Evolutionary conservation across 2,888 invertebrate genomes (phyloP), one percentile per base, ranked within the genome.

Genomic region (Phymatocera aterrima): DNA sequence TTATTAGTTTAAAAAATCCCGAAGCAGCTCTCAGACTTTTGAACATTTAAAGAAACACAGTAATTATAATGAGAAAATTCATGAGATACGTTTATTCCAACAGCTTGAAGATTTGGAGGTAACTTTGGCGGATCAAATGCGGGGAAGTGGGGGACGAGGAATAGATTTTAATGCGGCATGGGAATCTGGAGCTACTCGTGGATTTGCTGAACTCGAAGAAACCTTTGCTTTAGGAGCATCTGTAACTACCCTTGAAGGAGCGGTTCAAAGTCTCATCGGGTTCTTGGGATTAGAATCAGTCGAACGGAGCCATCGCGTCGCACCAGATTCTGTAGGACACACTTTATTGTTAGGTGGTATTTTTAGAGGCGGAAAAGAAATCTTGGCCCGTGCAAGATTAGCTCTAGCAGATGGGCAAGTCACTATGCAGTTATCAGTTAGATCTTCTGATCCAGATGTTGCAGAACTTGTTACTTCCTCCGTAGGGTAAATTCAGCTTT

Each of bases 71-170:
- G 10, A 77, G 21, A 61, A 15, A 57, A 68, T 61, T 72, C 15
- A 28, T n/a, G n/a, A n/a, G 61, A 75, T 78, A 3, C 18, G 18
- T 37, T 68, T 65, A 54, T 68, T 79, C 72, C 82, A 84, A 40
- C 78, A 94, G 94, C 90, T 99, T 78, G 99, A 99, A 91, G 98
- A 99, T 91, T 91, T 98, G 43, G 98, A 98, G 89, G 92, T 98
- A 61, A 94, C 94, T 1, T 93, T 98, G 4, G 95, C 95, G 3
- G 98, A 98, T 91, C 97, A 97, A 91, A 94, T 98, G 83, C 95
- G 96, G 0, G 92, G 94, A 0, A 92, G 91, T 10, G 93, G 93
- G 15, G 93, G 91, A 85, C 87, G 87, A 48, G 86, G 83, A 3
- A 90, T 93, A 3, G 93, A 90, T 86, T 93, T 87, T 88, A 91